Evolutionary conservation across 1,140 invertebrate species (phyloP).

Genomic region (Sinonovacula constricta): DNA sequence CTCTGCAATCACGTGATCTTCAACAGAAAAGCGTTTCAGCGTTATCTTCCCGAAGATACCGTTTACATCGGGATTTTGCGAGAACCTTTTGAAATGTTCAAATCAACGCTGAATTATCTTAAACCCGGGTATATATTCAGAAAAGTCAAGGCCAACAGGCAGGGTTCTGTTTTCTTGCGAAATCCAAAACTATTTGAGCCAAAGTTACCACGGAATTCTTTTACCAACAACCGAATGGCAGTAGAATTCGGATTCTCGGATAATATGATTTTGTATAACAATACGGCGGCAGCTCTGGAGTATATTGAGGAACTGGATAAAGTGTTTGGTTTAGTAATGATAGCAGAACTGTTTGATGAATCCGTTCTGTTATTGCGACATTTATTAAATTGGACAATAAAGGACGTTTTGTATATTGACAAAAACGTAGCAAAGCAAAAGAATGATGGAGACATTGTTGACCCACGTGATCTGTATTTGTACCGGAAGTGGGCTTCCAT

Average conservation of each 20-base stretch:
- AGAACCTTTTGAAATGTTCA: slow-evolving; percentile 55
- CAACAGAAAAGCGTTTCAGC: slow-evolving; percentile 49
- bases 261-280: slow-evolving; percentile 36
- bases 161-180: slow-evolving; percentile 21
- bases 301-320: slow-evolving; percentile 48
- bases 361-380: slow-evolving; percentile 79
- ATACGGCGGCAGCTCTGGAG: slow-evolving; percentile 20
- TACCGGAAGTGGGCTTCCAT: slow-evolving; percentile 43
- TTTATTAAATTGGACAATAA: slow-evolving; percentile 79
- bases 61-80: slow-evolving; percentile 58
- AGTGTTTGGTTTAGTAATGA: slow-evolving; percentile 79
- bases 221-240: slow-evolving; percentile 61
- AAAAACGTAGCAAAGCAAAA: slow-evolving; percentile 43
- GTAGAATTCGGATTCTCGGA: slow-evolving; percentile 55
- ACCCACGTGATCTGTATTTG: slow-evolving; percentile 14
- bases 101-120: slow-evolving; percentile 55
- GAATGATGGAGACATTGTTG: not conserved
- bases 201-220: slow-evolving; percentile 10
- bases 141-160: slow-evolving; percentile 16
- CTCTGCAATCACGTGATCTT: slow-evolving; percentile 57
- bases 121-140: slow-evolving; percentile 30
- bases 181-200: slow-evolving; percentile 44
- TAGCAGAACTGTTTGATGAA: slow-evolving; percentile 80
- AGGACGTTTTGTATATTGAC: slow-evolving; percentile 73
- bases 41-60: slow-evolving; percentile 51